A percentile compares a stretch with the other conserved stretches of the same genome.
These are phyloP conservation scores for Panurus biarmicus DNA, from an alignment of 2,113 vertebrate species.

Conservation along the genomic window DNA sequence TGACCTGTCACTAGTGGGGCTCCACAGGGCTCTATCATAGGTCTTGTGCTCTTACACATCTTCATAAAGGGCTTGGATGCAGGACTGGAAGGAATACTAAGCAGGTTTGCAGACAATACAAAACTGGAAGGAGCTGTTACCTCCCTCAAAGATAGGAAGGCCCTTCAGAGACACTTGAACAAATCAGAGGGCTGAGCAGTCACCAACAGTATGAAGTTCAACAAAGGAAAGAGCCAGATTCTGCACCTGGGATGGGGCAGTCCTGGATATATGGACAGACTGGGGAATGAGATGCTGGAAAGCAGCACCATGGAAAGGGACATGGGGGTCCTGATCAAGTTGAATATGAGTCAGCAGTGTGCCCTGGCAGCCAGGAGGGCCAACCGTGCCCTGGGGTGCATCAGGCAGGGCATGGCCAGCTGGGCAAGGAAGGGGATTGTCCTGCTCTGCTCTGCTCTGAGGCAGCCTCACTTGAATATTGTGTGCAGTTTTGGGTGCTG, in stretches of 20 bases:
- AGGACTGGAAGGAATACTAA: background rate
- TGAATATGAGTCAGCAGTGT: background rate
- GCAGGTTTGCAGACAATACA: background rate
- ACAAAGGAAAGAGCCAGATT: accelerated
- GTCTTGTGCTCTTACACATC: background rate
- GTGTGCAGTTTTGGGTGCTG: background rate
- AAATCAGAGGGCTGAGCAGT: background rate
- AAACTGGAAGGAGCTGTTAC: background rate
- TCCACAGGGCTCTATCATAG: background rate
- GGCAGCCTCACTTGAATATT: background rate
- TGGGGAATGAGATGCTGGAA: background rate
- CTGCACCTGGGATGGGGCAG: background rate
- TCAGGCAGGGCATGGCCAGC: background rate
- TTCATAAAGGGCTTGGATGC: background rate
- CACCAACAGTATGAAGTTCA: background rate
- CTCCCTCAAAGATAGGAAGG: background rate
- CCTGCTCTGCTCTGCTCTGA: background rate
- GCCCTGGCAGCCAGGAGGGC: background rate
- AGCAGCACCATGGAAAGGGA: background rate
- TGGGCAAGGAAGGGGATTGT: background rate
- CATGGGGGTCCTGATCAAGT: background rate
- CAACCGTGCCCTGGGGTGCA: accelerated
- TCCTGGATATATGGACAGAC: background rate
- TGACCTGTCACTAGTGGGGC: background rate
- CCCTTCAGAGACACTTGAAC: background rate